Evolutionary conservation across 2,797 vertebrate genomes (phyloP).

Genomic region (Crypturellus tataupa): DNA sequence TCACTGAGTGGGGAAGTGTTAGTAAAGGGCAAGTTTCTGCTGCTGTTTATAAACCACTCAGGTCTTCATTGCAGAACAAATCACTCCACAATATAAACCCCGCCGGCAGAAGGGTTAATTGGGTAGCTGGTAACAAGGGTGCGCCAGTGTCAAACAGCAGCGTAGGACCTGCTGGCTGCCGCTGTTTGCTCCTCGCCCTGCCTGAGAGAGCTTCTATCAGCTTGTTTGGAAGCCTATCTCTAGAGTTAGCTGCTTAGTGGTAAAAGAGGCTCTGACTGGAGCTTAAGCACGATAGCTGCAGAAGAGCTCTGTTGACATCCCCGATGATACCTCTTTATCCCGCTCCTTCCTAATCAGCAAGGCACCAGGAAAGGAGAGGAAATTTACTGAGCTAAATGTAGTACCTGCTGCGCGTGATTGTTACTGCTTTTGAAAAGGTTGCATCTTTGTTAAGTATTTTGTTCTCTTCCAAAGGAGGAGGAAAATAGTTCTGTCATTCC

Average conservation of each 20-base stretch:
- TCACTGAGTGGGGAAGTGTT: background rate
- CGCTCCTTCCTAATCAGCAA: constrained; percentile 29
- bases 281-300: background rate
- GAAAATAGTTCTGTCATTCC: constrained; percentile 16
- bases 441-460: background rate
- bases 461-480: background rate
- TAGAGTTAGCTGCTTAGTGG: background rate
- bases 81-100: background rate
- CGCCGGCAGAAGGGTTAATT: background rate
- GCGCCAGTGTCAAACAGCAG: background rate
- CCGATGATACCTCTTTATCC: constrained; percentile 21
- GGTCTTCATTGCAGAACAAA: constrained; percentile 31
- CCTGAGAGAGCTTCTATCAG: background rate
- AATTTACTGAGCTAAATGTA: constrained; percentile 5
- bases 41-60: background rate
- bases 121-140: background rate
- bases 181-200: background rate
- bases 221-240: constrained; percentile 20
- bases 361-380: background rate
- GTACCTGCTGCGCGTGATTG: background rate
- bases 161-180: background rate
- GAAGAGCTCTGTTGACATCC: background rate
- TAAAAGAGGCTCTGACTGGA: background rate
- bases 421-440: background rate
- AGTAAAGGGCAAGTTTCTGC: background rate